These are phyloP conservation scores for Pelecanoides urinatrix DNA, from an alignment of 2,113 vertebrate genomes.

Conservation along the genomic window DNA sequence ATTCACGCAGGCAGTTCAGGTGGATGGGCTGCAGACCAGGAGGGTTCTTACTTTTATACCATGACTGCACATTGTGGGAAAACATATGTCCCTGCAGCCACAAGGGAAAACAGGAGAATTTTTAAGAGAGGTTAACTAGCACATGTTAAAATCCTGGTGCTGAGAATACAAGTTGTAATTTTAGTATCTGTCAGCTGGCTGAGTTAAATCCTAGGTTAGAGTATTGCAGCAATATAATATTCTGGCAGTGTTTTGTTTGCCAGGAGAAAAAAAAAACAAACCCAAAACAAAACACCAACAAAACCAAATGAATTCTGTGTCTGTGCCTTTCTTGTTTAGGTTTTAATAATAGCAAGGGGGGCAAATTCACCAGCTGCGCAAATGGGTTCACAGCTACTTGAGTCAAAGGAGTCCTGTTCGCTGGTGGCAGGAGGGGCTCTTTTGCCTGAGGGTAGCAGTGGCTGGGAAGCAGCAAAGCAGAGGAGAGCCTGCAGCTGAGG, in stretches of 20 bases:
- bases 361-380: background rate
- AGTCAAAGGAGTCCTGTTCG: background rate
- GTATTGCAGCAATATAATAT: background rate
- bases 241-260: background rate
- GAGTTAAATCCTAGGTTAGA: background rate
- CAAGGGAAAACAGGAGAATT: background rate
- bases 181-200: background rate
- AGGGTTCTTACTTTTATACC: background rate
- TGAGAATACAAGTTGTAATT: background rate
- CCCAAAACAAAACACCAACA: background rate
- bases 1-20: background rate
- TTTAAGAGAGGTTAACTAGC: background rate
- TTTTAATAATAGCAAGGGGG: background rate
- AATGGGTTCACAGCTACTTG: background rate
- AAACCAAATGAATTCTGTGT: background rate
- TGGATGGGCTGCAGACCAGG: background rate
- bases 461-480: background rate
- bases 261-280: background rate
- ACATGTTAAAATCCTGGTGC: background rate
- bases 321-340: background rate
- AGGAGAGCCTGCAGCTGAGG: background rate
- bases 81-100: background rate
- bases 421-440: background rate
- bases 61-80: background rate
- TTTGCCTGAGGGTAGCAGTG: too few relatives aligned